Evolutionary conservation across 2,888 invertebrate species (phyloP), one percentile per base, ranked within the genome.

Genomic region (Lysandra coridon): DNA sequence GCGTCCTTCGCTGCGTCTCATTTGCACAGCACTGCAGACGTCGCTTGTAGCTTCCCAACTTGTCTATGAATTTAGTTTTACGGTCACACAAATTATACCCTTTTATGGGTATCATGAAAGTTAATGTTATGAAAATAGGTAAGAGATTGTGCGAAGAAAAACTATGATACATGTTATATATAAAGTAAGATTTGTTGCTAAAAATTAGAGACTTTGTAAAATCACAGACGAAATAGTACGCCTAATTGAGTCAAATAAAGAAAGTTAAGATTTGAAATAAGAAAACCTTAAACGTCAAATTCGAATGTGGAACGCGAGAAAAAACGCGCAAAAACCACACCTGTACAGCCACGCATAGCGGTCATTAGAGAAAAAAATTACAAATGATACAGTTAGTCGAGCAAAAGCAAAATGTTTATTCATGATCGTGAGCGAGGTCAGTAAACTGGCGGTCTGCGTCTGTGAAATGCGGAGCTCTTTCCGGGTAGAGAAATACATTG

Each of bases 1-100:
- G 89, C 93, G 94, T 94, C 94, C 94, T 94, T 94, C 93, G 92
- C 88, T 88, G 86, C 89, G 89, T 89, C 90, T 92, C 92, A 92
- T 92, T 93, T 92, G 93, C 94, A 92, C 92, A 92, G 90, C 83
- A 88, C 86, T n/a, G 87, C 89, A 88, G 88, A 84, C 85, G 83
- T 83, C 84, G 82, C 84, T 91, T 92, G 92, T 91, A 88, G 88
- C 89, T 89, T 92, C 89, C 90, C 88, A 91, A 89, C 89, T 88
- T 83, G 90, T 90, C 88, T 88, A 86, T 86, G 84, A 86, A 79
- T 81, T 82, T 79, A 80, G 78, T 78, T 82, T 81, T 81, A 81
- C 81, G 78, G 80, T 49, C 49, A 5, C 49, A 75, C 75, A 75
- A 44, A 74, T 74, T 12, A 74, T 74, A 10, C 44, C 74, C 7